These are phyloP conservation scores for Oscheius sp. DNA, from an alignment of 2,888 invertebrate species.

Conservation along the genomic window DNA sequence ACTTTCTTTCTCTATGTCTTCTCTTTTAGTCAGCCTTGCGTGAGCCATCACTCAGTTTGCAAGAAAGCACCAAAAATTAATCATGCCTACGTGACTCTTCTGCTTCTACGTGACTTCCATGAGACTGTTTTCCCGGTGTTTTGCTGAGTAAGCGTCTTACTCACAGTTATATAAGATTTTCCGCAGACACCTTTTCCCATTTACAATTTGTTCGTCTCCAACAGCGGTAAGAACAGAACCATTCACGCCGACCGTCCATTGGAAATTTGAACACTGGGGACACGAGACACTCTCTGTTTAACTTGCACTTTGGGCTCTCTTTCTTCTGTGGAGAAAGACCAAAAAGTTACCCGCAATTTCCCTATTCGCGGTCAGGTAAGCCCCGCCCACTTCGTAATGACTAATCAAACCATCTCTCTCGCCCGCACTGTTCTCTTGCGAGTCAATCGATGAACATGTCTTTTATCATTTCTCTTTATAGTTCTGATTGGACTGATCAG, in stretches of 20 bases:
- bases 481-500: neutral
- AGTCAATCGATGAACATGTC: constrained; percentile 2
- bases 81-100: no score
- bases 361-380: no score
- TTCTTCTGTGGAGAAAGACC: neutral
- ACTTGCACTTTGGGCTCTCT: neutral
- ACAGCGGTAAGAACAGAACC: neutral
- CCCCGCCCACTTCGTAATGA: constrained; percentile 28
- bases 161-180: no score
- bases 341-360: constrained; percentile 15
- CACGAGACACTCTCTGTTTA: constrained; percentile 20
- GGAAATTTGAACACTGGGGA: constrained; percentile 1
- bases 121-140: no score
- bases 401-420: constrained; percentile 35
- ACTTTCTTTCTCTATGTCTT: no score
- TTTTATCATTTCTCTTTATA: neutral
- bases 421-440: constrained; percentile 6
- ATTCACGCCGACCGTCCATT: constrained; percentile 5
- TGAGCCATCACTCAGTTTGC: no score
- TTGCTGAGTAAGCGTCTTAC: no score
- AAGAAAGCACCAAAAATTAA: no score
- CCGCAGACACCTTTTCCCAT: no score
- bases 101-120: no score
- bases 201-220: neutral
- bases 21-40: no score